phyloP scores from a whole-genome alignment of 2,113 vertebrate species.

The Tetraodon nigroviridis region DNA sequence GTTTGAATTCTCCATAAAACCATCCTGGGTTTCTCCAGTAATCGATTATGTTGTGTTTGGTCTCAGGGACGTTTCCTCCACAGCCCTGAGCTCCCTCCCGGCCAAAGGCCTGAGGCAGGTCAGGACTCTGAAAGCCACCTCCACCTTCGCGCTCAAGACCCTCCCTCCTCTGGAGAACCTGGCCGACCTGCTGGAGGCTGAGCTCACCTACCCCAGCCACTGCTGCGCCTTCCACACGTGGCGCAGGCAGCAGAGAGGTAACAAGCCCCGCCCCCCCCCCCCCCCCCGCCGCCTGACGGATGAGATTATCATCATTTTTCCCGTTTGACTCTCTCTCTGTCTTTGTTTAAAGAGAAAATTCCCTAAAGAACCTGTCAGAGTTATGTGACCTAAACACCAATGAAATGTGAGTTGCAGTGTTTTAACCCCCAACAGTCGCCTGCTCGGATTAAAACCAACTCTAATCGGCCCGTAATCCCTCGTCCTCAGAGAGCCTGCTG shows the following conservation, averaged over 20 bases:
- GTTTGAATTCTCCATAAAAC: neutral
- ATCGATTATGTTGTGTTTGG: slow-evolving; percentile 13
- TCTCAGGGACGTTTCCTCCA: slow-evolving; percentile 86
- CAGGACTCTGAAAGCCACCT: slow-evolving; percentile 77
- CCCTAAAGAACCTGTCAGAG: slow-evolving; percentile 81
- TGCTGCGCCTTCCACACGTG: slow-evolving; percentile 87
- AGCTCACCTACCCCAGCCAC: slow-evolving; percentile 89
- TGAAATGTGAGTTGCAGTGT: slow-evolving; percentile 76
- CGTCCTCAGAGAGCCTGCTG: slow-evolving; percentile 51
- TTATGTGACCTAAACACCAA: slow-evolving; percentile 74
- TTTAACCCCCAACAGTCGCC: neutral
- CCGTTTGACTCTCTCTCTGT: slow-evolving; percentile 23
- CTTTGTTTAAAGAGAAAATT: slow-evolving; percentile 74
- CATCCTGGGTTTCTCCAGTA: no score
- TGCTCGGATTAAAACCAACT: neutral
- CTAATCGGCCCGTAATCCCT: slow-evolving; percentile 7
- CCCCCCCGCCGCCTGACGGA: no score
- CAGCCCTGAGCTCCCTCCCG: slow-evolving; percentile 81
- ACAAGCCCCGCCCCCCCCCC: no score
- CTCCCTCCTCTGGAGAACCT: slow-evolving; percentile 83
- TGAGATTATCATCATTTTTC: slow-evolving; percentile 15
- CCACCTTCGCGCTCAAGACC: slow-evolving; percentile 81
- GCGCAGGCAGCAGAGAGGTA: slow-evolving; percentile 69
- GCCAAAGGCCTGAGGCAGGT: slow-evolving; percentile 78
- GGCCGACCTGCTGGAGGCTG: slow-evolving; percentile 77